Evolutionary conservation across 2,113 vertebrate species (phyloP), one percentile per base, ranked within the genome.

Genomic region (Coryphaenoides rupestris): DNA sequence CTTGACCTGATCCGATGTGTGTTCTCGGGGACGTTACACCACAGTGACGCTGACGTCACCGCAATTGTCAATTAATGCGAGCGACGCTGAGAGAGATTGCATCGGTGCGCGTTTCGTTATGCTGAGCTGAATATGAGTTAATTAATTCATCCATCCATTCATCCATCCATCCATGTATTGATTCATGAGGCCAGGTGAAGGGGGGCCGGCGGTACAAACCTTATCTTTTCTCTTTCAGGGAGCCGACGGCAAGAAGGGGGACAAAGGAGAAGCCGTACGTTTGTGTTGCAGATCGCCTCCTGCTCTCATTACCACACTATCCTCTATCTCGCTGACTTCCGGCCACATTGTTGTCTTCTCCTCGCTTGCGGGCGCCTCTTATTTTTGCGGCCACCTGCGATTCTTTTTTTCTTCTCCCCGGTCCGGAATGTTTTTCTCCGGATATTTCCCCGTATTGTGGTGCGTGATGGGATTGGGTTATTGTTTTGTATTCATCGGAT

Each of bases 191-290:
- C 33, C 9, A 40, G 33, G 33, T 40, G 33, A 7, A 9, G 33
- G 33, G 7, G 33, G 13, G 33, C 13, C n/a, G 13, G 33, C 13
- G 33, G 13, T 50, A 67, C 2, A 6, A 80, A 13, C n/a, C 15
- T 67, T 68, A 58, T 58, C 59, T 26, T 74, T 68, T 60, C 65
- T 55, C 62, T 87, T 73, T 66, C 76, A 93, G 92, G 92, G 93
- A 10, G 17, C 60, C 26, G 70, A 88, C 52, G 92, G 92, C 71
- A 81, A 79, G 33, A 94, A 91, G 78, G 93, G 94, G 53, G 85
- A 90, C 26, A 92, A 88, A 87, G 93, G 93, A 1, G 87, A 92
- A 54, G 45, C 78, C 22, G 92, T 95, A 90, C 57, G 92, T 92
- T 64, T 78, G 55, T 55, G 55, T 66, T 40, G 33, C 9, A 40